Base-by-base conservation (phyloP, 2,797 vertebrate genomes). In the Chlorospingus flavigularis region DNA sequence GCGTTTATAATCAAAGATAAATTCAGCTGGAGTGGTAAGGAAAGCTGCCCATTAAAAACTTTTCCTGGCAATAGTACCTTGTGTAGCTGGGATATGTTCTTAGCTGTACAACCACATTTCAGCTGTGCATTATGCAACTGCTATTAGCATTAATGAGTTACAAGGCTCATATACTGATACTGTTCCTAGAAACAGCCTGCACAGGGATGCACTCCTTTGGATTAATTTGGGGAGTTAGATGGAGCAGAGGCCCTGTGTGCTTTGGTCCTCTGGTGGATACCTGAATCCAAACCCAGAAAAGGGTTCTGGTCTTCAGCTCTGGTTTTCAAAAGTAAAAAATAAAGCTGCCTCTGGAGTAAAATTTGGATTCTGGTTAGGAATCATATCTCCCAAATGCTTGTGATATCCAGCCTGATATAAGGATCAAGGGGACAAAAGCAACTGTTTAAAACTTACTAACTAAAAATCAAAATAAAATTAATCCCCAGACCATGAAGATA, bases 131-230 rank as follows among this genome's bases (percentile, higher is more conserved):
- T 96, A 10, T 87, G 94, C 95, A 97, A 95, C 90, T 86, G 76
- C 93, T 63, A 92, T 96, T 95, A 95, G 90, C 92, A 95, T 90
- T 92, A 95, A 86, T 95, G 94, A 92, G 76, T 68, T 89, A 26
- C 45, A 28, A 73, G 63, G 55, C 72, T 91, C 66, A 42, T 70
- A 23, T 9, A 43, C 65, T 10, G 73, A 68, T 74, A 51, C 68
- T 61, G 75, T 96, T 96, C 96, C 95, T 94, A 92, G 96, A 96
- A 96, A 51, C 89, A 81, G 74, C 26, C 67, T 85, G 63, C 74
- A 62, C 1, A 21, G 71, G 67, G 85, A 54, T 33, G 47, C 14
- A 10, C 47, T 70, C 39, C 48, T 90, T 78, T 37, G 74, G 67
- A 31, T 54, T 60, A 11, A 5, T 39, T 43, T 35, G 40, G 25